phyloP scores from a whole-genome alignment of 2,797 vertebrate species.

The Potorous gilbertii region DNA sequence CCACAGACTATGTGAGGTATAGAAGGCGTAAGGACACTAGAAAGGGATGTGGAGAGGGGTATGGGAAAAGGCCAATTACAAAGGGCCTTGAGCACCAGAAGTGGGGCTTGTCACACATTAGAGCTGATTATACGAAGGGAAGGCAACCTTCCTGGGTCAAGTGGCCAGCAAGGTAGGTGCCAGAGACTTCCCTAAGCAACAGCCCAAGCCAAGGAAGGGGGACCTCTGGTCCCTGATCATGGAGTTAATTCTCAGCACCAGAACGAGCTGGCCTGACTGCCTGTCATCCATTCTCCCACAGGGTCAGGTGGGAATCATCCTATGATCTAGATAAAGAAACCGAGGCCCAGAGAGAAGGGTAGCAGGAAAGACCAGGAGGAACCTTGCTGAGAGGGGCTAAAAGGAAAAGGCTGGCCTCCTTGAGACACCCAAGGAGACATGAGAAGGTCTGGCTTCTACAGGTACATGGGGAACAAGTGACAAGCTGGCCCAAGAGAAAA shows the following conservation, averaged over 20 bases:
- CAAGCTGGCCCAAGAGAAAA: not conserved
- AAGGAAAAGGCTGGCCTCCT: not conserved
- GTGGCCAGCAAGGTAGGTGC: not conserved
- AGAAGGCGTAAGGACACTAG: too few relatives aligned
- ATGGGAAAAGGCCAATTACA: too few relatives aligned
- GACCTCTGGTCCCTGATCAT: not conserved
- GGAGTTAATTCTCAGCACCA: not conserved
- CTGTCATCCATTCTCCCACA: not conserved
- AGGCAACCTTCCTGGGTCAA: not conserved
- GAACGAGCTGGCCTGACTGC: not conserved
- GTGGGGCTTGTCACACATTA: not conserved
- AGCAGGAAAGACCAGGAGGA: not conserved
- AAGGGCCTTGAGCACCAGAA: too few relatives aligned
- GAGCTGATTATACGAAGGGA: too few relatives aligned
- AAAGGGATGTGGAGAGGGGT: too few relatives aligned
- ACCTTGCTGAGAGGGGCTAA: not conserved
- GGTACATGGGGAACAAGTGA: not conserved
- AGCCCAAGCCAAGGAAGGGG: not conserved
- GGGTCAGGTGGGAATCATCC: not conserved
- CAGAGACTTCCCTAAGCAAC: not conserved
- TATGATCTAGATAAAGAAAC: not conserved
- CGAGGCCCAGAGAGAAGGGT: not conserved
- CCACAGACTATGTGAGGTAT: too few relatives aligned
- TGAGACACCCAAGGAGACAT: not conserved
- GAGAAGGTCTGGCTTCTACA: not conserved